A percentile compares a stretch with the other conserved stretches of the same genome.
Evolutionary conservation across 2,113 vertebrate species (phyloP).

Genomic region (Romanogobio albipinnatus): DNA sequence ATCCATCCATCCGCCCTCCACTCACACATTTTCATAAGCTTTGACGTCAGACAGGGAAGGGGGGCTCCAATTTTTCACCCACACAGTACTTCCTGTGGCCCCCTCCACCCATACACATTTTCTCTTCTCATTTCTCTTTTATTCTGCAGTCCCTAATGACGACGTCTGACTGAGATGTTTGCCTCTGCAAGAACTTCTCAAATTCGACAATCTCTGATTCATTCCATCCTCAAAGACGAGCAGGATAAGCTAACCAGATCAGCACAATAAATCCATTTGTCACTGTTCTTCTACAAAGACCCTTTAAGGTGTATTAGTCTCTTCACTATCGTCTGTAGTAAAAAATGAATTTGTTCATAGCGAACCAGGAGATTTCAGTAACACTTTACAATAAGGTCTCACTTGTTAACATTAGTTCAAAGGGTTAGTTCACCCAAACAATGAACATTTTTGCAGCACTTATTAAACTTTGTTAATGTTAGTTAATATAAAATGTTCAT

Average conservation of each 20-base stretch:
- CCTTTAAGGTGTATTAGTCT: background rate
- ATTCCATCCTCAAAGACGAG: background rate
- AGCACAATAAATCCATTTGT: background rate
- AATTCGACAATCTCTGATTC: conserved; percentile 10
- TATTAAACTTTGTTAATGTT: no score
- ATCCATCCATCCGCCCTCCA: conserved; percentile 76
- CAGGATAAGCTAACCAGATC: background rate
- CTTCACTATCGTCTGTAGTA: background rate
- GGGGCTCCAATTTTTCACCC: conserved; percentile 74
- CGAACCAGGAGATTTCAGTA: background rate
- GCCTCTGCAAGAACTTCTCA: conserved; percentile 32
- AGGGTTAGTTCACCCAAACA: no score
- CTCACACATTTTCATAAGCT: conserved; percentile 77
- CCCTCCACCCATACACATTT: conserved; percentile 62
- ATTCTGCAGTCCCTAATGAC: conserved; percentile 51
- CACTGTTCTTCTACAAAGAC: background rate
- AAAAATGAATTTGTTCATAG: background rate
- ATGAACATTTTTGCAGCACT: no score
- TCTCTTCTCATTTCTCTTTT: conserved; percentile 58
- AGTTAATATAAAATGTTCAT: no score
- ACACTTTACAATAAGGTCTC: no score
- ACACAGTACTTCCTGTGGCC: conserved; percentile 72
- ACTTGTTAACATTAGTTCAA: no score
- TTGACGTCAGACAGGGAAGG: conserved; percentile 81
- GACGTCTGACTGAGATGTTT: conserved; percentile 56